phyloP scores from a whole-genome alignment of 2,113 vertebrate genomes.

The Pterocles orientalis region DNA sequence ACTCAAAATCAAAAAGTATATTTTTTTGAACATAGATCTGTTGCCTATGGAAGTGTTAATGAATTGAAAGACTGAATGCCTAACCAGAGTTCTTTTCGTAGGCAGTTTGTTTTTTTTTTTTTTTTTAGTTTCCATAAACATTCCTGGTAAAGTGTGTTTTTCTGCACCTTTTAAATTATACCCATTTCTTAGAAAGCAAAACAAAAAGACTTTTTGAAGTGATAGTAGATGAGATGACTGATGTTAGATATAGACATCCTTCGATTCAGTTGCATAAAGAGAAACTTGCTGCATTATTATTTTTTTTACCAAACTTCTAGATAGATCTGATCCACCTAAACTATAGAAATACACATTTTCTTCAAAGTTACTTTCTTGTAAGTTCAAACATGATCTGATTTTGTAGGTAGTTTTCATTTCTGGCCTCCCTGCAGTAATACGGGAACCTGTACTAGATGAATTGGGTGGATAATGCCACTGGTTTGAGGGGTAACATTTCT shows the following conservation, averaged over 20 bases:
- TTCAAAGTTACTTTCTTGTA: not conserved
- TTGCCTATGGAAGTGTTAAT: not conserved
- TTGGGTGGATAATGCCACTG: not conserved
- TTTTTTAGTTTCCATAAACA: fast-evolving
- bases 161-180: fast-evolving
- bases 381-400: not conserved
- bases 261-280: not conserved
- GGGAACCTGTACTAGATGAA: not conserved
- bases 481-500: not conserved
- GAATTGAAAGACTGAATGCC: not conserved
- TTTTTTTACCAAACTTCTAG: not conserved
- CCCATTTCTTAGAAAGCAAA: not conserved
- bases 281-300: not conserved
- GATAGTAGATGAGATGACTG: not conserved
- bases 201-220: not conserved
- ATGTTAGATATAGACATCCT: not conserved
- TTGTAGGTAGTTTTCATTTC: not conserved
- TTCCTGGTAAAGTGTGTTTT: not conserved
- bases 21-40: not conserved
- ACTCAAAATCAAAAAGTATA: fast-evolving
- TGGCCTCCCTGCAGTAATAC: not conserved
- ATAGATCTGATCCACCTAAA: not conserved
- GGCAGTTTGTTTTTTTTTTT: not conserved
- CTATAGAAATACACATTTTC: not conserved
- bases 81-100: not conserved